Conservation (phyloP, 2,113 vertebrate genomes). For the Cololabis saira region DNA sequence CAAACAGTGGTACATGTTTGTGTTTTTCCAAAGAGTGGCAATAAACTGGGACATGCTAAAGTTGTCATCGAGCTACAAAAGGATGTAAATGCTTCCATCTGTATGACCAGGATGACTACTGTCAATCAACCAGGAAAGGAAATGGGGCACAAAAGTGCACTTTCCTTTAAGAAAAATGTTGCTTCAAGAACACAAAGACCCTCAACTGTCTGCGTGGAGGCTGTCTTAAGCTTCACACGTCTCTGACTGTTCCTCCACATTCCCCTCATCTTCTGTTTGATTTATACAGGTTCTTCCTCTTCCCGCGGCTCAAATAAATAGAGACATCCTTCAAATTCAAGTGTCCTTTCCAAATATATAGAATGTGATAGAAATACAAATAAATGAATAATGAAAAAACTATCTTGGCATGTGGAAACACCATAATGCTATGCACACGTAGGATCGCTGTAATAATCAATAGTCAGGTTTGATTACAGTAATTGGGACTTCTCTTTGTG, state of each 20-base stretch:
- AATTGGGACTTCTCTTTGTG: no score
- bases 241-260: background rate
- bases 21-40: background rate
- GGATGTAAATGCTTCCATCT: background rate
- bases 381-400: no score
- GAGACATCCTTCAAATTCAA: background rate
- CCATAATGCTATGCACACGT: no score
- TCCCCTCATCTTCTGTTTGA: background rate
- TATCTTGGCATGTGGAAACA: no score
- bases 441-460: no score
- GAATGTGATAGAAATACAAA: background rate
- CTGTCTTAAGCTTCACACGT: background rate
- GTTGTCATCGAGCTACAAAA: background rate
- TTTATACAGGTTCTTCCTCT: background rate
- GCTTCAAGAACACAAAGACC: background rate
- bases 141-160: background rate
- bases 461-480: no score
- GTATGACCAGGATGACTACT: background rate
- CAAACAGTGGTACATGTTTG: background rate
- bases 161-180: background rate
- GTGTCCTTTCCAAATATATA: no score
- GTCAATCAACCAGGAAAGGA: background rate
- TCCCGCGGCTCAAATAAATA: background rate
- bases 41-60: background rate
- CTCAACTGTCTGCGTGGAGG: background rate